Evolutionary conservation across 2,797 vertebrate genomes (phyloP), one percentile per base, ranked within the genome.

Genomic region (Pseudochirops cupreus): DNA sequence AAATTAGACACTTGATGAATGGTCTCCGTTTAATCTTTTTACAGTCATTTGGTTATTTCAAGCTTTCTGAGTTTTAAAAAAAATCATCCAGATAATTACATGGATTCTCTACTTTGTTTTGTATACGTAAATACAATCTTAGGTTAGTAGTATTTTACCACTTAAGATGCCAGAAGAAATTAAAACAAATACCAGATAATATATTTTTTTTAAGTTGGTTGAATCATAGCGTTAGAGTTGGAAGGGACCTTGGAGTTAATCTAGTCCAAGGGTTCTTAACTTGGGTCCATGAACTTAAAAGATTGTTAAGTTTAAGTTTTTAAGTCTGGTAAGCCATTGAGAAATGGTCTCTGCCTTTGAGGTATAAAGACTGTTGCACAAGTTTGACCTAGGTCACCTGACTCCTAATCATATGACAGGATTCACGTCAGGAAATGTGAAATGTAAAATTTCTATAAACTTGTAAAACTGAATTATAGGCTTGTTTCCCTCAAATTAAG

Each of bases 81-180:
- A 94, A 93, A 87, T 94, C 93, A 46, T 87, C 54, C 39, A 94
- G 46, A 6, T 95, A 93, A 94, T n/a, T 54, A 12, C 31, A 7
- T 92, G 87, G 92, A 53, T 94, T 96, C 33, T 57, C 24, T 50
- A 21, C 3, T 94, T 96, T 58, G 56, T 90, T 95, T 96, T 95
- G 89, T 95, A 12, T 91, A 7, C 58, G 24, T 95, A 58, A 46
- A 29, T 93, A 82, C 39, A 94, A 93, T 53, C n/a, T 96, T 93
- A 50, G 31, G 4, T 11, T 82, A 89, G 0, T 59, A 91, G 93
- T 54, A 92, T 95, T 67, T 57, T 94, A 29, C 28, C 24, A 58
- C 92, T 67, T 7, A 94, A 95, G 94, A 93, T 94, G 12, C 55
- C 74, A 56, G 14, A 53, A 18, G n/a, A 91, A 95, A 94, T 57